Evolutionary conservation across 2,113 vertebrate genomes (phyloP), one percentile per base, ranked within the genome.

Genomic region (Coreoperca whiteheadi): DNA sequence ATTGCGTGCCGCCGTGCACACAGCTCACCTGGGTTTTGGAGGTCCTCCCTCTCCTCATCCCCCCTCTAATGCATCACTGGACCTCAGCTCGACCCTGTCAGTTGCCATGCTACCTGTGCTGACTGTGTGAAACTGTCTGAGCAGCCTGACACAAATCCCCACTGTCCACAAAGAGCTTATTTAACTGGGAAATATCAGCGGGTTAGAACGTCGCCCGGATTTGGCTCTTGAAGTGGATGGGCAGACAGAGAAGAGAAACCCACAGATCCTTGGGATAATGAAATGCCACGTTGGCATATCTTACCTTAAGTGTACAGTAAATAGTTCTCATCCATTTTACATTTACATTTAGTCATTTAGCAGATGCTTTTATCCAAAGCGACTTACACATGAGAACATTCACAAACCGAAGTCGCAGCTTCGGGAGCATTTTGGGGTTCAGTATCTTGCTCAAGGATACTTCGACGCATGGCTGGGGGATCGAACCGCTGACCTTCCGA

Each of bases 1-100:
- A 28, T 4, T 28, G 18, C 32, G 21, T 30, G 37, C 25, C 43
- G 2, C 2, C 2, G 1, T 6, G 10, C 18, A 43, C 2, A 57
- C 11, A 50, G 11, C 87, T 65, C 96, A 97, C 97, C 96, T 88
- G 95, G 95, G 59, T 91, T 93, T 77, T 85, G 84, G 83, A 90
- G 66, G 60, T 95, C 82, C 57, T 73, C 39, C 63, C 85, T 73
- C 15, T 68, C 83, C 66, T 68, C 80, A 4, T 83, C 78, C 10
- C 87, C 87, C 65, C 84, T 93, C 94, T 32, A 95, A 94, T 94
- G 96, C 92, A 72, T 89, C 73, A 51, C 34, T 67, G n/a, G 87
- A 61, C 59, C 48, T 77, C 39, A 76, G 46, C 71, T 75, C 87
- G 65, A 48, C 63, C 21, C n/a, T 21, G 32, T 34, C 50, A 21